phyloP scores from a whole-genome alignment of 2,888 invertebrate genomes.

The Terebella lapidaria region DNA sequence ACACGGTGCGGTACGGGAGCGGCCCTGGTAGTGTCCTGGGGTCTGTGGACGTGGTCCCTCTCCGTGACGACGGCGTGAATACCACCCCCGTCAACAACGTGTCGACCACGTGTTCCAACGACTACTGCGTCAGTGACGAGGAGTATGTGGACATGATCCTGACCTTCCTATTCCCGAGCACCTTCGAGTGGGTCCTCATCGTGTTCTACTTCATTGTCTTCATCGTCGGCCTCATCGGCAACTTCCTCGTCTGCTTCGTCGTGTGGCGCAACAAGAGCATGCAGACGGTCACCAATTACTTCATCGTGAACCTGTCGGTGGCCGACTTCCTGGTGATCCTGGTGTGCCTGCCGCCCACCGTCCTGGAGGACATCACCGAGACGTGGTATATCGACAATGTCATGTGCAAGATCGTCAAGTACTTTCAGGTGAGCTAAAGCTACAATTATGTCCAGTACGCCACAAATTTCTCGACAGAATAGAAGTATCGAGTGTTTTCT shows the following conservation, averaged over 20 bases:
- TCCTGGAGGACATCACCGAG: slow-evolving; percentile 84
- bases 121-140: slow-evolving; percentile 28
- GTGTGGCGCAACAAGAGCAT: slow-evolving; percentile 83
- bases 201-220: slow-evolving; percentile 73
- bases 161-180: slow-evolving; percentile 28
- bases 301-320: slow-evolving; percentile 83
- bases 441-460: too few relatives aligned
- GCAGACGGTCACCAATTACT: slow-evolving; percentile 90
- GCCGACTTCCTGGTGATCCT: slow-evolving; percentile 83
- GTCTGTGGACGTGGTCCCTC: not conserved
- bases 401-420: slow-evolving; percentile 82
- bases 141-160: slow-evolving; percentile 32
- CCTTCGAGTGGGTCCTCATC: slow-evolving; percentile 60
- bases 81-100: not conserved
- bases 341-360: slow-evolving; percentile 81
- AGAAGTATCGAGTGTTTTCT: too few relatives aligned
- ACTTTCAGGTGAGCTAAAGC: slow-evolving; percentile 76
- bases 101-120: slow-evolving; percentile 16
- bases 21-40: not conserved
- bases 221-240: slow-evolving; percentile 76
- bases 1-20: too few relatives aligned
- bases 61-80: not conserved
- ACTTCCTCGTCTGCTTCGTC: slow-evolving; percentile 80
- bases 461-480: too few relatives aligned
- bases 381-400: slow-evolving; percentile 87